Percentiles rank a stretch among this genome's conserved stretches.
Conservation (phyloP, 92 coral and sea anemone genomes). For the Anthopleura xanthogrammica region DNA sequence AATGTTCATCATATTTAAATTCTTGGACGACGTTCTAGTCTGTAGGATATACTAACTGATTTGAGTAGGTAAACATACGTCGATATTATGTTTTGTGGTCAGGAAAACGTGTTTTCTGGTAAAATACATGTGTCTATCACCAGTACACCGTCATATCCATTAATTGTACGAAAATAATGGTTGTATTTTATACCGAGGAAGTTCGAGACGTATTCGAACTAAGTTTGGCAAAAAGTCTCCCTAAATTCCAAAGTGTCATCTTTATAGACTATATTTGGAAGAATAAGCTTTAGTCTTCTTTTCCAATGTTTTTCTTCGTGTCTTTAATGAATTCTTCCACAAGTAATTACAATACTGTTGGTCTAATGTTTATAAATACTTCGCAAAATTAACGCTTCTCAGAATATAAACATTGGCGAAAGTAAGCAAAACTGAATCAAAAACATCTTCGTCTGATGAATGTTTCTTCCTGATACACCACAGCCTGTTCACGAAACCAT, state of each 20-base stretch:
- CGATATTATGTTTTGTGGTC: background rate
- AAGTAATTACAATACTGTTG: background rate
- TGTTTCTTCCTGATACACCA: background rate
- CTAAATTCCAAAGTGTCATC: background rate
- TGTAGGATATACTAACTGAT: background rate
- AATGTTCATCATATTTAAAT: too few relatives aligned
- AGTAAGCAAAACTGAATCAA: background rate
- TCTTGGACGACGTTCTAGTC: background rate
- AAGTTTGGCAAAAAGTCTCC: background rate
- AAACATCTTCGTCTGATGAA: background rate
- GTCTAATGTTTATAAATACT: conserved; percentile 1
- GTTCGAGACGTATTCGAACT: background rate
- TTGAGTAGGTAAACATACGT: background rate
- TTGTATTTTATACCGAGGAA: background rate
- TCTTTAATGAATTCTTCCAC: background rate
- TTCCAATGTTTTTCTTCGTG: background rate
- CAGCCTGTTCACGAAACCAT: background rate
- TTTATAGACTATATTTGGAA: background rate
- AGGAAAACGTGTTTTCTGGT: conserved; percentile 1
- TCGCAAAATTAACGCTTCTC: too few relatives aligned
- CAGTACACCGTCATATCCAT: background rate
- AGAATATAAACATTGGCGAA: background rate
- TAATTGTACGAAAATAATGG: background rate
- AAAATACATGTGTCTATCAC: background rate
- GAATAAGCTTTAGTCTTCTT: background rate